Base-by-base conservation (phyloP, 1,140 invertebrate species). In the Oncopeltus fasciatus region DNA sequence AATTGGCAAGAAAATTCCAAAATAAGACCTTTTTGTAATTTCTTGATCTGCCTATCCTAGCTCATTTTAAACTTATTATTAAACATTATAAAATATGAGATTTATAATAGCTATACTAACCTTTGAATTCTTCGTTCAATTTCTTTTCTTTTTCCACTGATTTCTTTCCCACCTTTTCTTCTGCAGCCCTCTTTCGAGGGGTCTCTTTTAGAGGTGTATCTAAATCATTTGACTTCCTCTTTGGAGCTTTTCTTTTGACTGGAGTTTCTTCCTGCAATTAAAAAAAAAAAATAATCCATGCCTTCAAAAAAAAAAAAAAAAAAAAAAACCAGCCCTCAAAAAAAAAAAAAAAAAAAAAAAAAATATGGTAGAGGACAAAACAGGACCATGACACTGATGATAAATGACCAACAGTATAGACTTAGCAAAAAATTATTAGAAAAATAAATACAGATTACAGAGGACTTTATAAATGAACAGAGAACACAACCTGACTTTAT, bases 121-220 rank as follows among this genome's bases (percentile, higher is more conserved):
- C 56, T 14, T 58, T 58, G 24, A 58, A 58, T n/a, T 58, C 56
- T 9, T 18, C 56, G 2, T 29, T 58, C 1, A 28, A 18, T 11
- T 33, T 38, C 26, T 58, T 58, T 58, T 58, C 56, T 11, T 33
- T 38, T 33, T 58, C 31, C 31, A 31, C 56, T 29, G 28, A n/a
- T 2, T 26, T n/a, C 26, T 58, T 58, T 31, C 18, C 28, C 28
- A 16, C 16, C 24, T 58, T 58, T 31, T 58, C 56, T 33, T 58
- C 56, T 33, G 59, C 46, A 26, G 44, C 24, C n/a, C 24, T 53
- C 24, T 53, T 53, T 1, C 49, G 49, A 53, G 49, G 49, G 26
- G 49, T 53, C 16, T 47, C 59, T 61, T 61, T 61, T n/a, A 49
- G 20, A 49, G 59, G 59, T 2, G 59, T 61, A n/a, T 33, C 24